Percentiles rank a stretch among this genome's conserved stretches.
Conservation (phyloP, 2,113 vertebrate genomes). For the Paratilapia polleni region DNA sequence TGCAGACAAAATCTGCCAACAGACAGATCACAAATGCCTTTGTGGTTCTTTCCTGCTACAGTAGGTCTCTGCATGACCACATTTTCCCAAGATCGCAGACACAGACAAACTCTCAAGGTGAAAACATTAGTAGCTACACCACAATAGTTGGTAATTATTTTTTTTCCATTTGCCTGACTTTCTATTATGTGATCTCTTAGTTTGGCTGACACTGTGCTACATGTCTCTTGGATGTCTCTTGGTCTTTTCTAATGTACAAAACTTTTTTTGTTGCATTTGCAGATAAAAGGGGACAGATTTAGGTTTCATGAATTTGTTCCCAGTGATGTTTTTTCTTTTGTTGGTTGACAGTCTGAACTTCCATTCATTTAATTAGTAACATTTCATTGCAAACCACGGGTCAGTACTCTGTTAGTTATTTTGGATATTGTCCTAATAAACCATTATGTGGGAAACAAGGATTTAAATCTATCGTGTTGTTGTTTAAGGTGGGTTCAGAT, state of each 20-base stretch:
- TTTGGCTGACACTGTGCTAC: not conserved
- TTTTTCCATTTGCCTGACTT: not conserved
- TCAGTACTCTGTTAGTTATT: not conserved
- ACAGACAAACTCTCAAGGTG: not conserved
- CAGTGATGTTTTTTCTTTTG: not conserved
- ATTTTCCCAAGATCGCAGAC: not conserved
- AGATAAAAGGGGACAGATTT: rapidly evolving
- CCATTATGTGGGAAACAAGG: not conserved
- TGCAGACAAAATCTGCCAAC: not conserved
- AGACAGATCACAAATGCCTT: not conserved
- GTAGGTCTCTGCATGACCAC: not conserved
- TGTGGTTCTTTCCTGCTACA: not conserved
- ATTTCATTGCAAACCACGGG: not conserved
- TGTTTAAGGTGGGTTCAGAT: not conserved
- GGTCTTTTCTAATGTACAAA: not conserved
- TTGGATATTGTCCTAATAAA: not conserved
- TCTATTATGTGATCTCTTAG: not conserved
- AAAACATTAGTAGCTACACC: not conserved
- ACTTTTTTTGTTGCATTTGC: not conserved
- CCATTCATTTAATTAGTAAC: not conserved
- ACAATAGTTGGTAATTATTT: not conserved
- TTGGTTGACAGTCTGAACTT: not conserved
- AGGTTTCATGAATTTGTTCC: not conserved
- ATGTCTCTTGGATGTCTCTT: not conserved
- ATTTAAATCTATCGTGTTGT: not conserved